Conservation (phyloP, 2,797 vertebrate species). For the Acrossocheilus fasciatus region DNA sequence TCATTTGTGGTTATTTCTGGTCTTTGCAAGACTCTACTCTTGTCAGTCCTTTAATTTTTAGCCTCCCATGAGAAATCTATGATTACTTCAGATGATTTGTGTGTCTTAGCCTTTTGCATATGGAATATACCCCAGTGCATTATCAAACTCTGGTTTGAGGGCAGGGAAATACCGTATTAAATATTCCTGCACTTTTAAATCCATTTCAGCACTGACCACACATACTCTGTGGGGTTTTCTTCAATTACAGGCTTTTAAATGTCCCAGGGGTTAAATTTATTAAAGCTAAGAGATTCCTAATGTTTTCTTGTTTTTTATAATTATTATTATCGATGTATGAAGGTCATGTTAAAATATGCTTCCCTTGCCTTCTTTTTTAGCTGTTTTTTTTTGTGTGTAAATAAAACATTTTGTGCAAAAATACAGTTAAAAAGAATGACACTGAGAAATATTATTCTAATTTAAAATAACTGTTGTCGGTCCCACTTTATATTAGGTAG, state of each 20-base stretch:
- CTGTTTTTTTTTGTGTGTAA: neutral
- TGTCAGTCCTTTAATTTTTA: conserved; percentile 73
- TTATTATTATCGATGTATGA: neutral
- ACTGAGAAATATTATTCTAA: neutral
- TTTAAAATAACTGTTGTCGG: neutral
- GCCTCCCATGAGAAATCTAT: conserved; percentile 61
- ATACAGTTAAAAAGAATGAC: neutral
- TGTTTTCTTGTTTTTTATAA: neutral
- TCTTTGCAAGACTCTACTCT: conserved; percentile 66
- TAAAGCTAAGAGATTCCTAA: neutral
- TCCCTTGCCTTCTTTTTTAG: neutral
- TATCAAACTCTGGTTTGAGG: conserved; percentile 62
- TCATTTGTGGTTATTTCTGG: conserved; percentile 70
- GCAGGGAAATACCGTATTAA: conserved; percentile 35
- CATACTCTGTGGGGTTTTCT: neutral
- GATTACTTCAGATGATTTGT: conserved; percentile 62
- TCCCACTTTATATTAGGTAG: too few relatives aligned
- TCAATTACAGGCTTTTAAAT: neutral
- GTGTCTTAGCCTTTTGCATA: conserved; percentile 65
- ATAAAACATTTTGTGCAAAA: neutral
- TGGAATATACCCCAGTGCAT: conserved; percentile 58
- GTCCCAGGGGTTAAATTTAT: neutral
- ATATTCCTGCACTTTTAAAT: neutral
- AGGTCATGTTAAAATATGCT: neutral
- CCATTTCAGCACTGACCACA: neutral